Percentiles rank a stretch among this genome's conserved stretches.
Evolutionary conservation across 2,888 invertebrate species (phyloP).

Genomic region (Gastrophysa polygoni): DNA sequence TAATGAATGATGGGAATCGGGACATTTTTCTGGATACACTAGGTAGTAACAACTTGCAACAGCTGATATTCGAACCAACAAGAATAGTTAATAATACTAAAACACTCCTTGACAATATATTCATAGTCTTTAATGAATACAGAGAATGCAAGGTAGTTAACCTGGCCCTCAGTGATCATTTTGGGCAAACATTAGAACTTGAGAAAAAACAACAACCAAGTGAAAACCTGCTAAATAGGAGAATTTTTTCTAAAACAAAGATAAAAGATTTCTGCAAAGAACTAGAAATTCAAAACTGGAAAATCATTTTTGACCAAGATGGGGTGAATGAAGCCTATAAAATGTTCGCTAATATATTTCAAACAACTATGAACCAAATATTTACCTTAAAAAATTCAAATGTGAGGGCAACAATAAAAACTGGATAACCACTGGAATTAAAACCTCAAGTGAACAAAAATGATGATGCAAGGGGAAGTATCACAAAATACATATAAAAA

Average conservation of each 20-base stretch:
- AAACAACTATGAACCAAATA: too few relatives aligned
- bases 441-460: too few relatives aligned
- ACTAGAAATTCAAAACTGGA: too few relatives aligned
- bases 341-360: background rate
- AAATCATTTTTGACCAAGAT: too few relatives aligned
- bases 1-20: background rate
- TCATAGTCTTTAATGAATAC: background rate
- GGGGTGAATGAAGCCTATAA: background rate
- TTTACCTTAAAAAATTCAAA: too few relatives aligned
- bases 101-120: background rate
- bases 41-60: background rate
- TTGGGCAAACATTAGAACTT: too few relatives aligned
- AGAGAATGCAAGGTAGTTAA: background rate
- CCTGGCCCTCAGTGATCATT: background rate
- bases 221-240: too few relatives aligned
- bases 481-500: background rate
- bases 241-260: too few relatives aligned
- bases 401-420: too few relatives aligned
- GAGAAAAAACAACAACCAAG: too few relatives aligned
- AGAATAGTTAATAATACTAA: background rate
- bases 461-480: background rate
- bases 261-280: too few relatives aligned
- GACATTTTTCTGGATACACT: background rate
- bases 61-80: background rate
- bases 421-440: too few relatives aligned